Conservation (phyloP, 2,797 vertebrate genomes). For the Enteromius mattozi region DNA sequence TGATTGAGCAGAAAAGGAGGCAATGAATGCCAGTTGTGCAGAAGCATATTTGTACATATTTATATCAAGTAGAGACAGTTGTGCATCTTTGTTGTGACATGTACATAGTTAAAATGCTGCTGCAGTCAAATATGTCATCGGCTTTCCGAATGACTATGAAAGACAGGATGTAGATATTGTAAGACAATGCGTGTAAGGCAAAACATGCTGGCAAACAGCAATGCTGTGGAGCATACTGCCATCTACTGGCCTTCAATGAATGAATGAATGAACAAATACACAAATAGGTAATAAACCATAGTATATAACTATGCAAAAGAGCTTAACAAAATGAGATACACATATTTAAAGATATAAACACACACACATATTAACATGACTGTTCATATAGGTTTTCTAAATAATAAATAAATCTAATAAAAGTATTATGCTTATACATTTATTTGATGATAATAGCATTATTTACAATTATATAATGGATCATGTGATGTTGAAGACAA, state of each 20-base stretch:
- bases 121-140: background rate
- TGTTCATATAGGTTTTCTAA: background rate
- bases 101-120: constrained; percentile 1
- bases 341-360: background rate
- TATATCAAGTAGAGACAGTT: constrained; percentile 31
- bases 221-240: constrained; percentile 59
- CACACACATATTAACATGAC: background rate
- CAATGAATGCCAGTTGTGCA: constrained; percentile 22
- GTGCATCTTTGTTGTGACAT: constrained; percentile 8
- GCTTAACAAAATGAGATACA: background rate
- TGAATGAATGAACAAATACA: background rate
- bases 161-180: constrained; percentile 3
- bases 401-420: background rate
- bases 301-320: background rate
- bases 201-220: background rate
- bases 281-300: background rate
- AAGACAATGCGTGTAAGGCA: background rate
- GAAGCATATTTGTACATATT: constrained; percentile 38
- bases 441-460: background rate
- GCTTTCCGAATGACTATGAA: constrained; percentile 17
- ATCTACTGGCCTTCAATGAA: constrained; percentile 52
- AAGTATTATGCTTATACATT: background rate
- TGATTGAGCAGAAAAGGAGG: constrained; percentile 32
- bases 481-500: background rate
- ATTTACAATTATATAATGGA: background rate